Evolutionary conservation across 2,888 invertebrate species (phyloP).

Genomic region (Leucania comma): DNA sequence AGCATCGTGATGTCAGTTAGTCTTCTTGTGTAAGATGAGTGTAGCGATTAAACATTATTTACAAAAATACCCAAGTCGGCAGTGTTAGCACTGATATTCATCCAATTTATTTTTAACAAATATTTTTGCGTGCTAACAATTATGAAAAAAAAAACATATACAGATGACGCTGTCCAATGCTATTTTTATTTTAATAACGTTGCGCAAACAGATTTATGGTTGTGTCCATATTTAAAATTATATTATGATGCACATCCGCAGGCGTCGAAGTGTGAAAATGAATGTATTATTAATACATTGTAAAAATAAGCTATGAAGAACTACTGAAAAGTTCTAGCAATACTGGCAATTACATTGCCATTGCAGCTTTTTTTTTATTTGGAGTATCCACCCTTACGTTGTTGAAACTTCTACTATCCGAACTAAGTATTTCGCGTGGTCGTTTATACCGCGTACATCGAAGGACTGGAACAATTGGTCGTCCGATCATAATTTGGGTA

Average conservation of each 20-base stretch:
- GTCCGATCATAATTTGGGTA: no score
- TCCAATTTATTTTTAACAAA: background rate
- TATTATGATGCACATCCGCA: constrained; percentile 32
- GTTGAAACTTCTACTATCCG: no score
- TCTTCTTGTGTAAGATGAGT: no score
- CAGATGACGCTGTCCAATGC: constrained; percentile 18
- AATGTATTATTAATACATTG: background rate
- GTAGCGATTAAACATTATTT: no score
- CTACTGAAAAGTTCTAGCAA: background rate
- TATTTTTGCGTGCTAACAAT: constrained; percentile 5
- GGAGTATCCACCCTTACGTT: no score
- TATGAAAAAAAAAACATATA: background rate
- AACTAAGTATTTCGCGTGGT: no score
- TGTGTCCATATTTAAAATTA: constrained; percentile 28
- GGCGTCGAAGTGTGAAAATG: background rate
- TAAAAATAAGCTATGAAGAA: background rate
- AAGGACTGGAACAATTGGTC: no score
- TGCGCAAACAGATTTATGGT: constrained; percentile 31
- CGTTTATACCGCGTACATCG: no score
- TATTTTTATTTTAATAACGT: constrained; percentile 23
- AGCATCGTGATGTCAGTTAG: no score
- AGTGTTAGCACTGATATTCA: background rate
- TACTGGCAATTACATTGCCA: background rate
- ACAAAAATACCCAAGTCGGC: no score
- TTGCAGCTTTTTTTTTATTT: no score